phyloP scores from a whole-genome alignment of 1,140 invertebrate genomes.

The Phthorimaea operculella region DNA sequence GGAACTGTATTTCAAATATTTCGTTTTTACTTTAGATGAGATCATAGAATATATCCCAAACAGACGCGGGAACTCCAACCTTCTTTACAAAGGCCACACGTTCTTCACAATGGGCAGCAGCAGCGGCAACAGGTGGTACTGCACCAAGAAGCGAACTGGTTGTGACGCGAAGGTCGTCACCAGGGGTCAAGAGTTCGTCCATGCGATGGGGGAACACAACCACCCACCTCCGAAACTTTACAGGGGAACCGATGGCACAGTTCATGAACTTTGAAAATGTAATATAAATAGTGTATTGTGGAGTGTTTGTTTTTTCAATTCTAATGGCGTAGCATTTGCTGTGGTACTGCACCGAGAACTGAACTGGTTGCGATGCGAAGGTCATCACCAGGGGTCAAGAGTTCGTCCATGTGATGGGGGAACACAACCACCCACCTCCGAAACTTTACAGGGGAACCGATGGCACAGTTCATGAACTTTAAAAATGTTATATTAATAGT shows the following conservation, averaged over 20 bases:
- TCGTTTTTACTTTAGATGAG: too few species aligned
- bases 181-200: neutral
- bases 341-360: too few species aligned
- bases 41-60: too few species aligned
- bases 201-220: slow-evolving; percentile 12
- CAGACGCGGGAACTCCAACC: too few species aligned
- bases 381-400: too few species aligned
- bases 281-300: too few species aligned
- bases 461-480: neutral
- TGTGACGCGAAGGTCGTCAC: neutral
- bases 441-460: neutral
- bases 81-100: neutral
- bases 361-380: too few species aligned
- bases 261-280: neutral
- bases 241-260: neutral
- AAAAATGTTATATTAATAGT: neutral
- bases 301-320: too few species aligned
- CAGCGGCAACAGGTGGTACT: slow-evolving; percentile 4
- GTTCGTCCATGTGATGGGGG: too few species aligned
- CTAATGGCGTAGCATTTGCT: too few species aligned
- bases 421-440: too few species aligned
- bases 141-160: neutral
- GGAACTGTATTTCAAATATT: too few species aligned
- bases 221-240: slow-evolving; percentile 15
- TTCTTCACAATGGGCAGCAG: neutral